phyloP scores from a whole-genome alignment of 2,888 invertebrate species.

The Agonopterix arenella region DNA sequence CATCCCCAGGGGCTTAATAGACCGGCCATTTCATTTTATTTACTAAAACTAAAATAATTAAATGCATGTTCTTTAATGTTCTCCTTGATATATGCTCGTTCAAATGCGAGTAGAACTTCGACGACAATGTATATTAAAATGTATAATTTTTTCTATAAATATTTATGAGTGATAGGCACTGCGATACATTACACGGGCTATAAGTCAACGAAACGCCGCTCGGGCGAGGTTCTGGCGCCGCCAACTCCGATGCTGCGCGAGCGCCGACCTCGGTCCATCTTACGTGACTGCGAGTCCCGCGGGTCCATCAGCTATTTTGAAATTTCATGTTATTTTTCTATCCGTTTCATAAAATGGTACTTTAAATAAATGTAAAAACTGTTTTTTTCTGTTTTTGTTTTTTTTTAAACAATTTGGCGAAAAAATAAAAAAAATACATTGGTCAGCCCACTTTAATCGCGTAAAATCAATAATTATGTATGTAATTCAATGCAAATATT shows the following conservation, averaged over 20 bases:
- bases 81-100: conserved; percentile 52
- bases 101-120: conserved; percentile 31
- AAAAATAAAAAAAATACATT: no score
- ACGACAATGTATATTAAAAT: conserved; percentile 54
- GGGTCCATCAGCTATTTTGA: no score
- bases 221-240: conserved; percentile 26
- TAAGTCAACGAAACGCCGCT: conserved; percentile 68
- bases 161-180: conserved; percentile 74
- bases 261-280: conserved; percentile 13
- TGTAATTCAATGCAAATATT: no score
- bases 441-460: no score
- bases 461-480: no score
- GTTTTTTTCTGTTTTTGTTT: no score
- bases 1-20: conserved; percentile 54
- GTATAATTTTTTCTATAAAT: conserved; percentile 65
- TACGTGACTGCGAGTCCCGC: no score
- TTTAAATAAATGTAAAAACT: no score
- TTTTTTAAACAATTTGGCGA: no score
- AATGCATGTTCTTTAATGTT: conserved; percentile 46
- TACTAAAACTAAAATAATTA: conserved; percentile 60
- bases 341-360: no score
- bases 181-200: conserved; percentile 65
- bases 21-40: conserved; percentile 49
- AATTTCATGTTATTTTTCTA: no score
- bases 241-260: conserved; percentile 34